A percentile compares a stretch with the other conserved stretches of the same genome.
Evolutionary conservation across 2,888 invertebrate genomes (phyloP).

Genomic region (Ectemnius lituratus): DNA sequence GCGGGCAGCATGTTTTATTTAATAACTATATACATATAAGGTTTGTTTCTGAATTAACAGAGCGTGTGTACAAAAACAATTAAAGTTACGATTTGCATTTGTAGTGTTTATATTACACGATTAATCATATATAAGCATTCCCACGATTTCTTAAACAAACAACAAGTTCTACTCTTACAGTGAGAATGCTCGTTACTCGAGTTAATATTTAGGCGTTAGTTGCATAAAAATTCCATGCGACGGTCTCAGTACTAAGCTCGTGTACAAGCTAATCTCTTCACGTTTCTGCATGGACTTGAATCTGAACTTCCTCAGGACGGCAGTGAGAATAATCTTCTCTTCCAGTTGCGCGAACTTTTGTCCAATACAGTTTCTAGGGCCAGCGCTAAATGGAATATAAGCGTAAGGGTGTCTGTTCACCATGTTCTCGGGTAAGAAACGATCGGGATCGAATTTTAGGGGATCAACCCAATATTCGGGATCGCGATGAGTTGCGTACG

Average conservation of each 20-base stretch:
- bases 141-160: too few species aligned
- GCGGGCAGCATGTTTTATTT: neutral
- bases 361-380: slow-evolving; percentile 73
- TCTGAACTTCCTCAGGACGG: slow-evolving; percentile 63
- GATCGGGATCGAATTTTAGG: slow-evolving; percentile 76
- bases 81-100: too few species aligned
- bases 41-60: too few species aligned
- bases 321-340: slow-evolving; percentile 59
- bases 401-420: slow-evolving; percentile 66
- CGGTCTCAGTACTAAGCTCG: neutral
- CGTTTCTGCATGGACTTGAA: slow-evolving; percentile 53
- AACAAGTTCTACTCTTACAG: too few species aligned
- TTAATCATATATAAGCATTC: too few species aligned
- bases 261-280: neutral
- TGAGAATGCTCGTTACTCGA: too few species aligned
- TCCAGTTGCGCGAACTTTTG: slow-evolving; percentile 64
- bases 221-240: neutral
- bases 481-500: neutral
- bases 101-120: too few species aligned
- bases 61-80: too few species aligned
- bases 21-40: too few species aligned
- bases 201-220: too few species aligned
- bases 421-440: slow-evolving; percentile 76
- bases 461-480: slow-evolving; percentile 69
- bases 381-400: slow-evolving; percentile 72